phyloP scores from a whole-genome alignment of 2,888 invertebrate genomes.

The Mythimna albipuncta region DNA sequence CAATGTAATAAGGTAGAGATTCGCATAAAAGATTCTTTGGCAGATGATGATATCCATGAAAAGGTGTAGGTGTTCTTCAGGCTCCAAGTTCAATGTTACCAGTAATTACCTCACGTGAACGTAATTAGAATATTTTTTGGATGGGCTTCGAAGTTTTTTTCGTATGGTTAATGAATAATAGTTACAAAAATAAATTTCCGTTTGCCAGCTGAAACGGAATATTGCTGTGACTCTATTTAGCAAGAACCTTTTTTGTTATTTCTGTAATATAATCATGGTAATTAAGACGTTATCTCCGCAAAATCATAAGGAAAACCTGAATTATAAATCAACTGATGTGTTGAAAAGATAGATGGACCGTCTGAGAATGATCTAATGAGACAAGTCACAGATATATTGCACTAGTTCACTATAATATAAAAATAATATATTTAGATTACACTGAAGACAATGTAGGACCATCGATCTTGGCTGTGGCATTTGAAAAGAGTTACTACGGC shows the following conservation, averaged over 20 bases:
- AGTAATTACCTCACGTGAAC: conserved; percentile 77
- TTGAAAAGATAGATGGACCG: not conserved
- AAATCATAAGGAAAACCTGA: not conserved
- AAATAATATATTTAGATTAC: not conserved
- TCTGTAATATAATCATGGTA: not conserved
- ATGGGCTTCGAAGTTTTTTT: conserved; percentile 41
- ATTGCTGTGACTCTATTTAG: conserved; percentile 22
- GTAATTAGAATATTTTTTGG: conserved; percentile 74
- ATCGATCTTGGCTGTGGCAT: too few species aligned
- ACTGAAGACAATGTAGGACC: not conserved
- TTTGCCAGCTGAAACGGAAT: not conserved
- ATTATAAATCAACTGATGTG: too few species aligned
- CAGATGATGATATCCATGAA: conserved; percentile 33
- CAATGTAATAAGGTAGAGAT: conserved; percentile 50
- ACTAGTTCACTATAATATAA: not conserved
- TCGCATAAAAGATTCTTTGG: conserved; percentile 48
- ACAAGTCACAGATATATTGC: not conserved
- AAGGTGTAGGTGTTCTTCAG: conserved; percentile 69
- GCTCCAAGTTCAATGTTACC: conserved; percentile 85
- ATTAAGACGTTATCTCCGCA: not conserved
- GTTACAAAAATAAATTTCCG: conserved; percentile 36
- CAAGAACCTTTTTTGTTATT: not conserved
- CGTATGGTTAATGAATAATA: conserved; percentile 31
- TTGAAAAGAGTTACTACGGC: too few species aligned
- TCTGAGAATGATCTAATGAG: not conserved